Percentiles rank a stretch among this genome's conserved stretches.
Conservation (phyloP, 2,888 invertebrate species). For the Cotesia congregata region DNA sequence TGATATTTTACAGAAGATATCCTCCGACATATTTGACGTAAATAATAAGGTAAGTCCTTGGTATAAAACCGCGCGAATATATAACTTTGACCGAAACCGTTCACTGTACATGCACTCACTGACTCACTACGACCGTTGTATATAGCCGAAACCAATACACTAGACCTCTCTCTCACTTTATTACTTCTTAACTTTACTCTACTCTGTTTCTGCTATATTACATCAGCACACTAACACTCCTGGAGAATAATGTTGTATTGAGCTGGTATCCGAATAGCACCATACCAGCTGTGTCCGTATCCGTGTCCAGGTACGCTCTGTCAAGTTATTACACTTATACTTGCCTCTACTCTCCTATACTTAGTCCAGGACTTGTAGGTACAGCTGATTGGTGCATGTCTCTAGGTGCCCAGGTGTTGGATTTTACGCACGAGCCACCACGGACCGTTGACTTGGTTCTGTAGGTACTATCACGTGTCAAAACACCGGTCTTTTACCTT, state of each 20-base stretch:
- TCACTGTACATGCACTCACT: slow-evolving; percentile 29
- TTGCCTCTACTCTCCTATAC: not conserved
- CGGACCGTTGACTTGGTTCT: slow-evolving; percentile 34
- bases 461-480: slow-evolving; percentile 34
- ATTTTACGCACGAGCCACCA: slow-evolving; percentile 42
- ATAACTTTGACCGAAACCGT: slow-evolving; percentile 37
- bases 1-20: slow-evolving; percentile 18
- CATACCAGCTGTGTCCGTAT: not conserved
- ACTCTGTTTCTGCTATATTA: not conserved
- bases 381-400: not conserved
- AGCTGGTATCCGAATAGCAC: too few relatives aligned
- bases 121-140: slow-evolving; percentile 35
- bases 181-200: slow-evolving; percentile 3
- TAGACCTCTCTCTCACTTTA: slow-evolving; percentile 11
- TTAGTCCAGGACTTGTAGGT: too few relatives aligned
- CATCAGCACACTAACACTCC: not conserved
- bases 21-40: not conserved
- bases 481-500: slow-evolving; percentile 34
- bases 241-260: too few relatives aligned
- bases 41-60: slow-evolving; percentile 28
- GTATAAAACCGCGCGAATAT: slow-evolving; percentile 33
- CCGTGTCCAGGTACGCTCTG: not conserved
- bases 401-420: slow-evolving; percentile 31
- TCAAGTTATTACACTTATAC: not conserved
- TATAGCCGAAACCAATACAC: not conserved